These are phyloP conservation scores for Agriopis marginaria DNA, from an alignment of 2,888 invertebrate genomes.

Conservation along the genomic window DNA sequence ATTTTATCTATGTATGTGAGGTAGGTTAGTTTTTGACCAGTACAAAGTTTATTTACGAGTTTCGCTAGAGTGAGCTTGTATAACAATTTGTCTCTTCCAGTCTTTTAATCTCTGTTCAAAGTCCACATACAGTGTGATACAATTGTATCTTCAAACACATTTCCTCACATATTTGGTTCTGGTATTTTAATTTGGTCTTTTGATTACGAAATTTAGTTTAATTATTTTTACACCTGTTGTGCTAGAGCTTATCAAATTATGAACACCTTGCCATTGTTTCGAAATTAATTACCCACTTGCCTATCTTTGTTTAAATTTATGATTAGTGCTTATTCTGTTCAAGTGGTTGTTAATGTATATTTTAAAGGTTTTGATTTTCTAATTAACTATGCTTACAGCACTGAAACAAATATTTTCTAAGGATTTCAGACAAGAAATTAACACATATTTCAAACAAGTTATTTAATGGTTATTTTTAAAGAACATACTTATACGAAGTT, in stretches of 20 bases:
- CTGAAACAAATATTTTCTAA: too few relatives aligned
- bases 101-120: constrained; percentile 1
- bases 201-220: constrained; percentile 49
- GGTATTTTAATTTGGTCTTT: constrained; percentile 63
- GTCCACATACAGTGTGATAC: constrained; percentile 14
- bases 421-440: too few relatives aligned
- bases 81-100: constrained; percentile 10
- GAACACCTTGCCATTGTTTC: constrained; percentile 32
- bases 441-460: too few relatives aligned
- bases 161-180: constrained; percentile 46
- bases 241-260: constrained; percentile 45
- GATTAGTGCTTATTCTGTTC: constrained; percentile 5
- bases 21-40: too few relatives aligned
- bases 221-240: constrained; percentile 60
- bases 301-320: constrained; percentile 21
- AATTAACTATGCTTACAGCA: not conserved
- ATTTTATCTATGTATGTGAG: too few relatives aligned
- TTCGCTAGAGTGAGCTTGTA: not conserved
- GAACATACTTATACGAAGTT: too few relatives aligned
- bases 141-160: constrained; percentile 26
- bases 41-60: not conserved
- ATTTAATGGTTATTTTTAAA: too few relatives aligned
- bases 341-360: not conserved
- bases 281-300: constrained; percentile 16
- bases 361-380: constrained; percentile 5